phyloP scores from a whole-genome alignment of 2,797 vertebrate species.

The Stomatorhinus walkeri region DNA sequence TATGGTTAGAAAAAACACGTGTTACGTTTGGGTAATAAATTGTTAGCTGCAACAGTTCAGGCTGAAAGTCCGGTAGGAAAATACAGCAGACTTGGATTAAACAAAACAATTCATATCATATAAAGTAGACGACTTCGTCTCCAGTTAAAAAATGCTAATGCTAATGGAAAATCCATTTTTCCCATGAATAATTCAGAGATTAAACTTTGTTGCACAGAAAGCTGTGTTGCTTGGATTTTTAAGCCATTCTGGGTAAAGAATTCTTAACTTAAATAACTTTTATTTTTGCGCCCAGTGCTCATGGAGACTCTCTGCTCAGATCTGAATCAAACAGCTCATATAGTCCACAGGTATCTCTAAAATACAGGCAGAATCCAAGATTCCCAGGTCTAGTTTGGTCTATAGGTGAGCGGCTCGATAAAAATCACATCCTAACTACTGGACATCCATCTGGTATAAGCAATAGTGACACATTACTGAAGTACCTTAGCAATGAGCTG shows the following conservation, averaged over 20 bases:
- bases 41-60: background rate
- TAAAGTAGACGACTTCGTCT: background rate
- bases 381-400: background rate
- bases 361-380: background rate
- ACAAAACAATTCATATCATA: background rate
- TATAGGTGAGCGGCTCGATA: background rate
- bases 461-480: background rate
- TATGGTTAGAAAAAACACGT: background rate
- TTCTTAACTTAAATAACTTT: background rate
- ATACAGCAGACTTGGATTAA: background rate
- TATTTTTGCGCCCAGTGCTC: background rate
- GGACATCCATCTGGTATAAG: background rate
- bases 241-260: background rate
- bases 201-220: background rate
- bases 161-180: background rate
- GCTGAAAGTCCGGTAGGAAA: background rate
- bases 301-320: background rate
- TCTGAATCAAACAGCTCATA: background rate
- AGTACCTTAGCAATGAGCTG: background rate
- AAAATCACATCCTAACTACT: background rate
- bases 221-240: background rate
- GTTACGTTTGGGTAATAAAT: background rate
- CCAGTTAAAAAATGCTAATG: background rate
- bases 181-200: background rate
- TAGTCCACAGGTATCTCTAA: background rate